A percentile compares a stretch with the other conserved stretches of the same genome.
Conservation (phyloP, 1,140 invertebrate species). For the Solen grandis region DNA sequence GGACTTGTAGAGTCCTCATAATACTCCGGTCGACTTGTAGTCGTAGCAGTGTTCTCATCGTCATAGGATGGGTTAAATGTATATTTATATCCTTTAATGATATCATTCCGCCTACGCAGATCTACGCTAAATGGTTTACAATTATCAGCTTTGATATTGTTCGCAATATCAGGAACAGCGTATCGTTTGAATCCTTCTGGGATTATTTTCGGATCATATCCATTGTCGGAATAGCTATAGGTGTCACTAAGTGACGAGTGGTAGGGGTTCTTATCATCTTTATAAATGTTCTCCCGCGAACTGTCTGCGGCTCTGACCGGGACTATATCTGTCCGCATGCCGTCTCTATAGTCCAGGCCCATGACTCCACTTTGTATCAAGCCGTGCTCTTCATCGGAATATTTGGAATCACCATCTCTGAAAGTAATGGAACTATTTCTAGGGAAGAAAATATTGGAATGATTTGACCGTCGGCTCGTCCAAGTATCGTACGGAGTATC, state of each 20-base stretch:
- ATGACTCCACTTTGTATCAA: slow-evolving; percentile 26
- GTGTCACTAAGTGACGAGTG: slow-evolving; percentile 3
- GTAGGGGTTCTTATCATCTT: slow-evolving; percentile 10
- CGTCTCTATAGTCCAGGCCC: slow-evolving; percentile 5
- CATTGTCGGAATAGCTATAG: slow-evolving; percentile 17
- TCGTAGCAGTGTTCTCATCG: slow-evolving; percentile 28
- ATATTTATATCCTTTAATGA: slow-evolving; percentile 51
- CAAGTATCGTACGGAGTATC: slow-evolving; percentile 43
- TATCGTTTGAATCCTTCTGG: slow-evolving; percentile 7
- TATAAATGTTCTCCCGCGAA: neutral
- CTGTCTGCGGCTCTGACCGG: slow-evolving; percentile 5
- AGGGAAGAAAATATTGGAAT: slow-evolving; percentile 49
- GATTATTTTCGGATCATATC: slow-evolving; percentile 11
- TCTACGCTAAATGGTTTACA: too few species aligned
- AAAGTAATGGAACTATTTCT: slow-evolving; percentile 48
- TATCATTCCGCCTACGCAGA: too few species aligned
- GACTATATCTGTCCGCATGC: slow-evolving; percentile 40
- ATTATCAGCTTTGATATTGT: too few species aligned
- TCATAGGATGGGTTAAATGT: slow-evolving; percentile 47
- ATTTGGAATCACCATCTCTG: slow-evolving; percentile 40
- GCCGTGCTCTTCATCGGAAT: slow-evolving; percentile 41
- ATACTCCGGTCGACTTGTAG: slow-evolving; percentile 7
- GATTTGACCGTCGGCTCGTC: slow-evolving; percentile 35
- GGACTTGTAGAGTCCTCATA: slow-evolving; percentile 25
- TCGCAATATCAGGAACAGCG: too few species aligned